These are phyloP conservation scores for Morpho deidamia DNA, from an alignment of 2,888 invertebrate species.

Conservation along the genomic window DNA sequence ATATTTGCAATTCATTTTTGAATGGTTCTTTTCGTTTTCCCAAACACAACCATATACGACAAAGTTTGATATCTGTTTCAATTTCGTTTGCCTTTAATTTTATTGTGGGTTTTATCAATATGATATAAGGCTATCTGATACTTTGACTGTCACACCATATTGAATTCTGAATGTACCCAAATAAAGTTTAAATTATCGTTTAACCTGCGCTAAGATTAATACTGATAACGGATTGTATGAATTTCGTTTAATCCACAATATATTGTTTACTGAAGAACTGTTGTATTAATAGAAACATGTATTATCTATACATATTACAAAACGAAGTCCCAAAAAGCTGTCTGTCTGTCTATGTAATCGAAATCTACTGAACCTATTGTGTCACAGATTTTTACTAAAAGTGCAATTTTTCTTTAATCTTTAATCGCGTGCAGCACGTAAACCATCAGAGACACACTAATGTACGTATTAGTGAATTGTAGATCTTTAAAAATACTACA, in stretches of 20 bases:
- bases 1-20: slow-evolving; percentile 47
- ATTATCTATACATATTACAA: too few relatives aligned
- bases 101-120: slow-evolving; percentile 1
- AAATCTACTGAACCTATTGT: too few relatives aligned
- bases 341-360: too few relatives aligned
- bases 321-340: too few relatives aligned
- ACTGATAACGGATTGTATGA: not conserved
- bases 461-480: too few relatives aligned
- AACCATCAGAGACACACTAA: too few relatives aligned
- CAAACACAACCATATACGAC: not conserved
- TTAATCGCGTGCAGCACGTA: too few relatives aligned
- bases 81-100: not conserved
- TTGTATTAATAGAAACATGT: too few relatives aligned
- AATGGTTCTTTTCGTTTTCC: slow-evolving; percentile 9
- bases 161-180: not conserved
- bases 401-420: too few relatives aligned
- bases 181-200: not conserved
- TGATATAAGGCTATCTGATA: not conserved
- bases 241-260: not conserved
- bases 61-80: too few relatives aligned
- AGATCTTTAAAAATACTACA: too few relatives aligned
- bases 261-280: not conserved
- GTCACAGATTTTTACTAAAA: too few relatives aligned
- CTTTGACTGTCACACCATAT: not conserved
- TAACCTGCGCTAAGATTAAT: not conserved